Percentiles rank a stretch among this genome's conserved stretches.
Evolutionary conservation across 2,888 invertebrate species (phyloP).

Genomic region (Ectobius pallidus): DNA sequence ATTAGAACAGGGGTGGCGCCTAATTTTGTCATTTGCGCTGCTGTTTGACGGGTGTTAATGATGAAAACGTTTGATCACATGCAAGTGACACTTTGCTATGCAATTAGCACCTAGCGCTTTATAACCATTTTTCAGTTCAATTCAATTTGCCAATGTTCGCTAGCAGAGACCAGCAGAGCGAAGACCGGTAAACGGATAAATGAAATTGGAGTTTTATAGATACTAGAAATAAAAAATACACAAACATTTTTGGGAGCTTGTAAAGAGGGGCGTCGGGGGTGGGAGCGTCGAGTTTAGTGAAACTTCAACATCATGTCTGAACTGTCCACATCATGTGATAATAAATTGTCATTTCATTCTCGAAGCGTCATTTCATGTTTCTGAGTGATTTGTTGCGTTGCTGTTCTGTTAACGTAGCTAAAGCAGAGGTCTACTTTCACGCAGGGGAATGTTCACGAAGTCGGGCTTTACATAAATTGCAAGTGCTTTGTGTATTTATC

Average conservation of each 20-base stretch:
- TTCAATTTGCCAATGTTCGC: constrained; percentile 1
- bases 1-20: constrained; percentile 6
- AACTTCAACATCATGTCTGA: constrained; percentile 6
- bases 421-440: neutral
- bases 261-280: neutral
- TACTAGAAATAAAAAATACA: neutral
- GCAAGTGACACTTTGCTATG: neutral
- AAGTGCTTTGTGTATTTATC: no score
- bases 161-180: neutral
- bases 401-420: neutral
- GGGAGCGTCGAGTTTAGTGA: neutral
- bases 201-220: neutral
- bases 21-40: constrained; percentile 7
- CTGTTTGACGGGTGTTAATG: neutral
- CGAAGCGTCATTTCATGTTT: constrained; percentile 25
- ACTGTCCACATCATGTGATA: constrained; percentile 17
- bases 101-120: constrained; percentile 21
- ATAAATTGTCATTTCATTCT: constrained; percentile 26
- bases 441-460: no score
- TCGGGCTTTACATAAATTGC: no score
- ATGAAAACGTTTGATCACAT: constrained; percentile 17
- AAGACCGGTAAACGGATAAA: constrained; percentile 9
- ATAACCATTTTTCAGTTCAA: constrained; percentile 14
- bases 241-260: neutral
- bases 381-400: constrained; percentile 25